phyloP scores from a whole-genome alignment of 2,113 vertebrate genomes.

The Gasterosteus nipponicus region DNA sequence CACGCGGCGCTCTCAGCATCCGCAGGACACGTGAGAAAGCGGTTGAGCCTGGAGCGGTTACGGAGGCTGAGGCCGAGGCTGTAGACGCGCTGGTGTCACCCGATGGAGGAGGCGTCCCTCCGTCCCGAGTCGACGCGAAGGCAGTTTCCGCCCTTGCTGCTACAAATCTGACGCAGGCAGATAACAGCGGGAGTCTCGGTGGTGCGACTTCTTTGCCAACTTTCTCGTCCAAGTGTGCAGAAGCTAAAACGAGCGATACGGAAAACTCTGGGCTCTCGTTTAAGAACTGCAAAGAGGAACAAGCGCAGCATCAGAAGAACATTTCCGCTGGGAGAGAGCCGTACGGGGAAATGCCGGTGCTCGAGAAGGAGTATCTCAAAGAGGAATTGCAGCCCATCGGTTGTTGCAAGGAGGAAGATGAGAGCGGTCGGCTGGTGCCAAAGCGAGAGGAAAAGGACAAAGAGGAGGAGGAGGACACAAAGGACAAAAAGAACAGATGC shows the following conservation, averaged over 20 bases:
- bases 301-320: background rate
- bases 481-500: background rate
- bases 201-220: background rate
- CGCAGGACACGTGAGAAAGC: background rate
- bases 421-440: background rate
- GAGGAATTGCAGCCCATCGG: background rate
- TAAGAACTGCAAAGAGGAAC: conserved; percentile 5
- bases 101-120: background rate
- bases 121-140: background rate
- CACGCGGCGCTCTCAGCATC: background rate
- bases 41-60: background rate
- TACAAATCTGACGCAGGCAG: background rate
- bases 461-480: background rate
- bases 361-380: conserved; percentile 51
- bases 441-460: background rate
- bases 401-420: conserved; percentile 17
- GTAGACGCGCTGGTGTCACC: background rate
- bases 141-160: background rate
- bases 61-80: background rate
- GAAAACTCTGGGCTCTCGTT: background rate
- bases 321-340: background rate
- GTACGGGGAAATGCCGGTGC: conserved; percentile 51
- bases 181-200: background rate
- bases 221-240: background rate
- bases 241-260: background rate